Conservation (phyloP, 2,888 invertebrate species). For the Pheosia gnoma region DNA sequence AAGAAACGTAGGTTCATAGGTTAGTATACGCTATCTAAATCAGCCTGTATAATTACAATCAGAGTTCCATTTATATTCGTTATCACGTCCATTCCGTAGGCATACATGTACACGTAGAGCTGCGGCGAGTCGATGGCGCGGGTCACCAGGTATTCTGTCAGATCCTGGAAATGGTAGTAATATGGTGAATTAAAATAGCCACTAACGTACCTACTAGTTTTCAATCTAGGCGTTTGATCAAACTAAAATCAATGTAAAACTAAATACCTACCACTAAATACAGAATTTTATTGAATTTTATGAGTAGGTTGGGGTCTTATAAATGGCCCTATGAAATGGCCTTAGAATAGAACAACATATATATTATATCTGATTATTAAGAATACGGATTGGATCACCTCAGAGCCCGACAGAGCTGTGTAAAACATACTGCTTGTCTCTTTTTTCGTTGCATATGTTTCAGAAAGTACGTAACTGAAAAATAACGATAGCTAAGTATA, state of each 20-base stretch:
- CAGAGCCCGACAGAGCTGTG: constrained; percentile 52
- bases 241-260: too few relatives aligned
- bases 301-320: too few relatives aligned
- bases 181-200: too few relatives aligned
- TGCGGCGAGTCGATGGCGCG: constrained; percentile 72
- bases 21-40: too few relatives aligned
- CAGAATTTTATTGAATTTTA: too few relatives aligned
- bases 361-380: too few relatives aligned
- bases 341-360: too few relatives aligned
- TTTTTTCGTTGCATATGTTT: constrained; percentile 45
- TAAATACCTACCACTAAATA: too few relatives aligned
- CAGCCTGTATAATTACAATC: constrained; percentile 32
- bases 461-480: constrained; percentile 66
- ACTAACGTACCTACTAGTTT: too few relatives aligned
- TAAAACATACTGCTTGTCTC: constrained; percentile 53
- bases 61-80: constrained; percentile 31
- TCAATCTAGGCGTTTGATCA: too few relatives aligned
- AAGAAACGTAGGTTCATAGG: too few relatives aligned
- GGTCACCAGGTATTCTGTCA: constrained; percentile 65
- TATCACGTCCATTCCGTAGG: constrained; percentile 66
- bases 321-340: too few relatives aligned
- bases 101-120: constrained; percentile 63
- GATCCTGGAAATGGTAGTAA: constrained; percentile 46
- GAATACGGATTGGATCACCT: constrained; percentile 39
- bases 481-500: not conserved